These are phyloP conservation scores for Notoglanidium macrostoma DNA, from an alignment of 2,797 vertebrate species.

Conservation along the genomic window DNA sequence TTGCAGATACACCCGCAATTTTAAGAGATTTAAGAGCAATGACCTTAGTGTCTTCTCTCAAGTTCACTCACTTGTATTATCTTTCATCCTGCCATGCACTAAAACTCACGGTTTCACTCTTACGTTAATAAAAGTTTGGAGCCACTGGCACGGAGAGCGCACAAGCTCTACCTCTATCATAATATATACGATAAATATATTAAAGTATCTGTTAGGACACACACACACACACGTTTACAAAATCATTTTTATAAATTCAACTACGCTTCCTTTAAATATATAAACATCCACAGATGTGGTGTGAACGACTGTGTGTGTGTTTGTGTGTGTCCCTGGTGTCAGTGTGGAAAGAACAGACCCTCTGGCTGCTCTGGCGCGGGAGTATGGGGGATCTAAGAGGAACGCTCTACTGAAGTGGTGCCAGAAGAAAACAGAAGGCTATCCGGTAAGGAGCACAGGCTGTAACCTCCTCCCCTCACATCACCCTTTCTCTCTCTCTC, in stretches of 20 bases:
- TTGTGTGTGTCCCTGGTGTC: conserved; percentile 68
- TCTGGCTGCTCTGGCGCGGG: conserved; percentile 89
- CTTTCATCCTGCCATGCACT: conserved; percentile 19
- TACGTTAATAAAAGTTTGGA: neutral
- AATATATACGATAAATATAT: neutral
- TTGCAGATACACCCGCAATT: neutral
- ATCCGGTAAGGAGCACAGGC: conserved; percentile 83
- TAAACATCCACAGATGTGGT: conserved; percentile 38
- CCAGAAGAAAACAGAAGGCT: conserved; percentile 97
- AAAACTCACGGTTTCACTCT: neutral
- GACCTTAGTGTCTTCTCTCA: conserved; percentile 40
- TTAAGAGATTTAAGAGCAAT: conserved; percentile 43
- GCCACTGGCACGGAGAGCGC: neutral
- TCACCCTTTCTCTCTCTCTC: conserved; percentile 21
- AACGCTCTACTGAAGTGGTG: conserved; percentile 98
- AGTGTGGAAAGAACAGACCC: conserved; percentile 98
- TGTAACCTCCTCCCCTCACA: conserved; percentile 54
- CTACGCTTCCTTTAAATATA: conserved; percentile 7
- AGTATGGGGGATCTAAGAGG: conserved; percentile 96
- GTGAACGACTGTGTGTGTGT: conserved; percentile 45
- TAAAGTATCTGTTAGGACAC: neutral
- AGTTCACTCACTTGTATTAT: conserved; percentile 21
- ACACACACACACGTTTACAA: neutral
- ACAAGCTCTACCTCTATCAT: neutral
- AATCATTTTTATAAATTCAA: neutral